These are phyloP conservation scores for Chloromyia formosa DNA, from an alignment of 2,888 invertebrate genomes.

Conservation along the genomic window DNA sequence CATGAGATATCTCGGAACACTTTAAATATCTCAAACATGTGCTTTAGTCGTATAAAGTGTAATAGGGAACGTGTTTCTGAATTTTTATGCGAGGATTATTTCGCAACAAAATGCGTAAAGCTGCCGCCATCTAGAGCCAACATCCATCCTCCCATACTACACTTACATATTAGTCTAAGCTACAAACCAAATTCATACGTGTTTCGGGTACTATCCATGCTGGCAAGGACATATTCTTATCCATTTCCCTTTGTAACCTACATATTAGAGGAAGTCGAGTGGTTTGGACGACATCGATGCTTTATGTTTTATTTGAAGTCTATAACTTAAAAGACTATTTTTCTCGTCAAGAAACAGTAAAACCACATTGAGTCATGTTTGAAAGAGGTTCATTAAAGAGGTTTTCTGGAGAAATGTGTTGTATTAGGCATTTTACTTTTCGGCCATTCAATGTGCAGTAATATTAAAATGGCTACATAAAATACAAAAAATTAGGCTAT, in stretches of 20 bases:
- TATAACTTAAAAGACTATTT: slow-evolving; percentile 39
- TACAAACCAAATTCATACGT: slow-evolving; percentile 36
- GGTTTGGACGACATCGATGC: slow-evolving; percentile 15
- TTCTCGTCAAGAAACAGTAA: background rate
- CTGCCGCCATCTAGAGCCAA: slow-evolving; percentile 23
- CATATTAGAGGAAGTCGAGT: slow-evolving; percentile 15
- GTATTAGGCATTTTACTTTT: slow-evolving; percentile 31
- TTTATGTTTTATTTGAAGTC: slow-evolving; percentile 43
- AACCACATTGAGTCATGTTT: slow-evolving; percentile 31
- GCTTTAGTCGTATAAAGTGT: slow-evolving; percentile 51
- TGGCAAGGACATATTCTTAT: slow-evolving; percentile 37
- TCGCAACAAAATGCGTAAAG: slow-evolving; percentile 49
- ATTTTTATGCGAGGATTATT: slow-evolving; percentile 51
- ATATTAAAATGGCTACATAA: slow-evolving; percentile 23
- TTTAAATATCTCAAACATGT: slow-evolving; percentile 51
- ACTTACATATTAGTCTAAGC: background rate
- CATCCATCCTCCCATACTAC: background rate
- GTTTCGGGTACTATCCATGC: slow-evolving; percentile 22
- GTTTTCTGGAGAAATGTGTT: slow-evolving; percentile 11
- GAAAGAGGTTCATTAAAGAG: slow-evolving; percentile 38
- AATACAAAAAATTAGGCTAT: slow-evolving; percentile 28
- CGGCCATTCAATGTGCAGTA: background rate
- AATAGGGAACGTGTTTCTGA: slow-evolving; percentile 51
- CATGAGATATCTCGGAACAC: slow-evolving; percentile 47
- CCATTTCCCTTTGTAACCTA: slow-evolving; percentile 31